Evolutionary conservation across 64 coral and sea anemone species (phyloP).

Genomic region (Hydrozoanthus tunicans): DNA sequence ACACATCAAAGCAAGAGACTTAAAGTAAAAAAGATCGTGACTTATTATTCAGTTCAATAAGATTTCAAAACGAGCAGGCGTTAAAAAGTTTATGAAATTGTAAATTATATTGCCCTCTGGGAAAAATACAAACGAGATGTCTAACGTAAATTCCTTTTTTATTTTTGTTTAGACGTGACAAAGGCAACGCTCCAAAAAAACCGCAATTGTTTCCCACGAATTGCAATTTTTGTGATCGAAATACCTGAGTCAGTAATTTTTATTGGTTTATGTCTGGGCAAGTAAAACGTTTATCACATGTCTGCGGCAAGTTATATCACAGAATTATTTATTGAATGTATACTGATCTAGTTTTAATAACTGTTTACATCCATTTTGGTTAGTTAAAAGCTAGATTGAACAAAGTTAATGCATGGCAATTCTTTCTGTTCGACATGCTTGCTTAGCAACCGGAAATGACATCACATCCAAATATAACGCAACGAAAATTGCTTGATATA

Average conservation of each 20-base stretch:
- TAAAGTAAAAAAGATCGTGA: neutral
- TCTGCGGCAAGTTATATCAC: too few relatives aligned
- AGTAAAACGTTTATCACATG: neutral
- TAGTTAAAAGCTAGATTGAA: neutral
- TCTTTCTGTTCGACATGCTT: neutral
- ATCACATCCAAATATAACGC: slow-evolving; percentile 43
- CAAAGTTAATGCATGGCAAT: neutral
- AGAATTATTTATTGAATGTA: too few relatives aligned
- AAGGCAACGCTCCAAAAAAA: neutral
- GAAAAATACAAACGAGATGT: neutral
- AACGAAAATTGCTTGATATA: neutral
- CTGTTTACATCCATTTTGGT: too few relatives aligned
- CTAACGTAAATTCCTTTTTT: neutral
- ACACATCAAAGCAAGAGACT: too few relatives aligned
- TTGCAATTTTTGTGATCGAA: neutral
- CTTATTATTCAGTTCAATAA: neutral
- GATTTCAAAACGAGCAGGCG: neutral
- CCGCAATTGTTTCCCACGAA: slow-evolving; percentile 1
- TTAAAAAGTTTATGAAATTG: neutral
- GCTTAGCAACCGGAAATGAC: slow-evolving; percentile 65
- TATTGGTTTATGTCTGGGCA: neutral
- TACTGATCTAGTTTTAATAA: too few relatives aligned
- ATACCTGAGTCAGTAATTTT: slow-evolving; percentile 15
- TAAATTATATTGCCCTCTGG: slow-evolving; percentile 5
- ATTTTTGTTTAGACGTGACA: slow-evolving; percentile 4